Conservation (phyloP, 2,113 vertebrate genomes). For the Tragelaphus buxtoni region DNA sequence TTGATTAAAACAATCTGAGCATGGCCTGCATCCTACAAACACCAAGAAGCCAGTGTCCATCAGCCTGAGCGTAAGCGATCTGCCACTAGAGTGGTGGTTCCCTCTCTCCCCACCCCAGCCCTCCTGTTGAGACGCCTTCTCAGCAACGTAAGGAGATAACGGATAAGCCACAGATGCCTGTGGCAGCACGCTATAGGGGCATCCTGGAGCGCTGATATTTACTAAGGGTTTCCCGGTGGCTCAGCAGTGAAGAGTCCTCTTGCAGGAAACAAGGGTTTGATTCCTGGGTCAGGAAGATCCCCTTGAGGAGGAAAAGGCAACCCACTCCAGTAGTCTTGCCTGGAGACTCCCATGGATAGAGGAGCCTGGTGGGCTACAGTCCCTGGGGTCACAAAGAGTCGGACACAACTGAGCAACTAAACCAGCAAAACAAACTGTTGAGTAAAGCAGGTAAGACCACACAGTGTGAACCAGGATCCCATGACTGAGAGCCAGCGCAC, state of each 20-base stretch:
- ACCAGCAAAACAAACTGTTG: background rate
- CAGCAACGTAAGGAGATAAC: rapidly evolving
- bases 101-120: background rate
- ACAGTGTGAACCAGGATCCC: rapidly evolving
- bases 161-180: rapidly evolving
- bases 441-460: rapidly evolving
- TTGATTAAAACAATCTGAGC: background rate
- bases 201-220: rapidly evolving
- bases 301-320: background rate
- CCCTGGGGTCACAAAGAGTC: background rate
- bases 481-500: rapidly evolving
- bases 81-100: background rate
- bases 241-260: background rate
- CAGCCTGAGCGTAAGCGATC: background rate
- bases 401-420: background rate
- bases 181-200: rapidly evolving
- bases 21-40: background rate
- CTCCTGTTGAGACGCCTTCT: background rate
- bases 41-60: background rate
- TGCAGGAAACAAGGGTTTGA: background rate
- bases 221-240: background rate
- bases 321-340: background rate
- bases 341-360: background rate
- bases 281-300: background rate
- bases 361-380: background rate